phyloP scores from a whole-genome alignment of 2,113 vertebrate genomes.

The Synchiropus splendidus region DNA sequence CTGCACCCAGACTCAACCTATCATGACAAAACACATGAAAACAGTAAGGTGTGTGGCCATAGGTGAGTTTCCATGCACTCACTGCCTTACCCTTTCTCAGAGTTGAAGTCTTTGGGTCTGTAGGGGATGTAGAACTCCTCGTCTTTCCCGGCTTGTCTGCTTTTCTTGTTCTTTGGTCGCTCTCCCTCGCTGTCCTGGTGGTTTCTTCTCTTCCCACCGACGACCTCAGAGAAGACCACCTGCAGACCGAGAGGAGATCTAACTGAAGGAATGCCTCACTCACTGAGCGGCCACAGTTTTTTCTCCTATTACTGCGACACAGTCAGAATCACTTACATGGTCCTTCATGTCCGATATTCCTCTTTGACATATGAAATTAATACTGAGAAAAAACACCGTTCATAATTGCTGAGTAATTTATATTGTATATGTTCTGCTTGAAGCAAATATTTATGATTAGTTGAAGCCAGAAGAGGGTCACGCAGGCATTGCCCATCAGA shows the following conservation, averaged over 20 bases:
- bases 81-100: constrained; percentile 80
- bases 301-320: too few relatives aligned
- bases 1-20: constrained; percentile 72
- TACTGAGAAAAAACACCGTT: background rate
- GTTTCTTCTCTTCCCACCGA: constrained; percentile 67
- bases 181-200: constrained; percentile 5
- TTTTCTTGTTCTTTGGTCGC: constrained; percentile 55
- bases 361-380: background rate
- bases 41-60: background rate
- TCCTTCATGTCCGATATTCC: background rate
- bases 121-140: constrained; percentile 84
- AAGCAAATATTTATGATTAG: too few relatives aligned
- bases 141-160: constrained; percentile 45
- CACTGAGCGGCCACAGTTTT: background rate
- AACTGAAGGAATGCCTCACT: background rate
- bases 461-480: too few relatives aligned
- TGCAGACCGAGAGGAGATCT: constrained; percentile 32
- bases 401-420: background rate
- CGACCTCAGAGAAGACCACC: constrained; percentile 73
- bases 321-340: too few relatives aligned
- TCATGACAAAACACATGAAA: background rate
- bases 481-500: too few relatives aligned
- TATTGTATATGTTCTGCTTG: constrained; percentile 1
- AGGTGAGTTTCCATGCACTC: background rate
- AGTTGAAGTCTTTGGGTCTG: constrained; percentile 87